These are phyloP conservation scores for Myoxocephalus aenaeus DNA, from an alignment of 2,797 vertebrate species.

Conservation along the genomic window DNA sequence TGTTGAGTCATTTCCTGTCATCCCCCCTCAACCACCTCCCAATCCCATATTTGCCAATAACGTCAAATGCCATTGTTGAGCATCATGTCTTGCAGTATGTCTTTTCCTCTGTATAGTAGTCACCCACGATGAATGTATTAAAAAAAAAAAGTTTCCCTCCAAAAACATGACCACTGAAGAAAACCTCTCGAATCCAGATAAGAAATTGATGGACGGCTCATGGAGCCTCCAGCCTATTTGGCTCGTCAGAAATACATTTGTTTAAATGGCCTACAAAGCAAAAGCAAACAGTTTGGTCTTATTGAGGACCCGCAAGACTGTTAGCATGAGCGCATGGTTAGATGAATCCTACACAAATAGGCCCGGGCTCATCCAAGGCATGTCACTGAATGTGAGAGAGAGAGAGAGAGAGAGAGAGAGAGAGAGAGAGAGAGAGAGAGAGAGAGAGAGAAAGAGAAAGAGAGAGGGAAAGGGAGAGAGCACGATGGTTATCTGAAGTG, in stretches of 20 bases:
- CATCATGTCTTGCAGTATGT: conserved; percentile 26
- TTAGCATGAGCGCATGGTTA: conserved; percentile 71
- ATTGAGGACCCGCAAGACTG: conserved; percentile 69
- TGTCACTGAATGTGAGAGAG: conserved; percentile 53
- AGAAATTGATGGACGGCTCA: conserved; percentile 47
- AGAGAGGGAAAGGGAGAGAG: conserved; percentile 63
- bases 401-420: conserved; percentile 61
- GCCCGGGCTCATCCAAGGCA: conserved; percentile 69
- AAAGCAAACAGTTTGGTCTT: conserved; percentile 76
- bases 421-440: conserved; percentile 5
- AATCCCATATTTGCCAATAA: conserved; percentile 58
- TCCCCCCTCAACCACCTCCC: conserved; percentile 63
- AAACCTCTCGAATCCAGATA: conserved; percentile 54
- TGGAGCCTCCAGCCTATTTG: conserved; percentile 34
- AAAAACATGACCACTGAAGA: conserved; percentile 35
- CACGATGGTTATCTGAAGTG: conserved; percentile 86
- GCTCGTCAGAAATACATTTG: conserved; percentile 52
- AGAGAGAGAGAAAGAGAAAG: conserved; percentile 59
- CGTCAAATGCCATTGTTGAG: conserved; percentile 64
- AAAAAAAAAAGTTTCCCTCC: conserved; percentile 23
- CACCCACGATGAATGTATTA: conserved; percentile 12
- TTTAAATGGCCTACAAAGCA: conserved; percentile 71
- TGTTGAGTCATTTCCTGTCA: conserved; percentile 80
- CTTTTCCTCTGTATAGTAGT: conserved; percentile 27
- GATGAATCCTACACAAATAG: conserved; percentile 72